Evolutionary conservation across 2,888 invertebrate genomes (phyloP), one percentile per base, ranked within the genome.

Genomic region (Epirrhoe tristata): DNA sequence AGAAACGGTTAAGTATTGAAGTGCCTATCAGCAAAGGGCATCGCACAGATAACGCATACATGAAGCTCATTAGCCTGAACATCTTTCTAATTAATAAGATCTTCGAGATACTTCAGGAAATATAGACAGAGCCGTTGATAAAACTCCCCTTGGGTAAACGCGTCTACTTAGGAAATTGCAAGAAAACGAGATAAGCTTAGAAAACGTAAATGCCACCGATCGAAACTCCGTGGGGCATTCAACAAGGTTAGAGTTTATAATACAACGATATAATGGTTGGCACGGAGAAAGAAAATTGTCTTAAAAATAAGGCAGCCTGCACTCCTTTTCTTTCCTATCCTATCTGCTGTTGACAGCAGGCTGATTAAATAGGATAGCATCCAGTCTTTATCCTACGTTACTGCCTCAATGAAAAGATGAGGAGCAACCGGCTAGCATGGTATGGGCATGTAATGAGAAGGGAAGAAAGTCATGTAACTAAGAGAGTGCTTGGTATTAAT

Each of bases 11-110:
- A 54, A 66, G 52, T 56, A 56, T 16, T 24, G 12, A 51, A 32
- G 39, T 63, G 71, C 67, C 69, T 39, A 71, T 71, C 67, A 39
- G 17, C 24, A 67, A 72, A 74, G 67, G 67, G 59, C 72, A 74
- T 72, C 74, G 60, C 34, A 55, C 53, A 69, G 74, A 74, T 70
- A 73, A 67, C 63, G 55, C 67, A 50, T 58, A 71, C 74, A 71
- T 58, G 69, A 57, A 60, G 62, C 67, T 66, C 70, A 71, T 73
- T 73, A 74, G 68, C 34, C 36, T 17, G 58, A 52, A 71, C 73
- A 70, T 73, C 74, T 73, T 63, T 62, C 70, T 67, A 74, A 74
- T 74, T 73, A 73, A 70, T 64, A 63, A 69, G 66, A 70, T 64
- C 63, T 70, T 54, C 63, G 56, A 56, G 61, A 68, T 58, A 56